phyloP scores from a whole-genome alignment of 2,797 vertebrate genomes.

The Gorsachius magnificus region DNA sequence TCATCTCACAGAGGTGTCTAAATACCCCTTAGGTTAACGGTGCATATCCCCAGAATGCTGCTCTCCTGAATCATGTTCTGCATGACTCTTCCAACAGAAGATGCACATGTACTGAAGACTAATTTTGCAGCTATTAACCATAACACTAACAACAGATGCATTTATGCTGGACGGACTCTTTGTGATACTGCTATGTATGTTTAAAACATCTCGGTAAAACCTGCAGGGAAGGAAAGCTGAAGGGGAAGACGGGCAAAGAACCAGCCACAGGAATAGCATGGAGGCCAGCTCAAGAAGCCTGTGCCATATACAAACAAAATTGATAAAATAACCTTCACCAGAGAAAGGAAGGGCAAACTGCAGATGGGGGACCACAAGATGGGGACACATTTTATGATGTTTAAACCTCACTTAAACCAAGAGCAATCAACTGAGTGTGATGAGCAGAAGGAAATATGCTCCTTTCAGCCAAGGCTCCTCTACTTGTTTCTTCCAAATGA shows the following conservation, averaged over 20 bases:
- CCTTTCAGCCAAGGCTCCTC: conserved; percentile 2
- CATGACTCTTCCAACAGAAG: not conserved
- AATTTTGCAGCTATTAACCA: not conserved
- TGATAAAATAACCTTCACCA: not conserved
- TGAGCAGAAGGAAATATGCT: conserved; percentile 2
- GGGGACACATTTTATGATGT: not conserved
- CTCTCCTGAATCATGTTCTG: not conserved
- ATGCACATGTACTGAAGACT: not conserved
- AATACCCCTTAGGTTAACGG: not conserved
- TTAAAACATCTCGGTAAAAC: not conserved
- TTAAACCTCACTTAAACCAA: not conserved
- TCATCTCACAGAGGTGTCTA: not conserved
- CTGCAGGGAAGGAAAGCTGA: not conserved
- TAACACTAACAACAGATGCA: rapidly evolving
- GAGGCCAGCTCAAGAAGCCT: not conserved
- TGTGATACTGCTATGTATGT: not conserved
- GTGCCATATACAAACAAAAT: rapidly evolving
- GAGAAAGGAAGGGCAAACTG: not conserved
- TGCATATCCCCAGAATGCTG: rapidly evolving
- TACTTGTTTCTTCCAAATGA: not conserved
- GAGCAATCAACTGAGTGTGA: not conserved
- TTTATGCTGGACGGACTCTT: not conserved
- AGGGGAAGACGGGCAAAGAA: not conserved
- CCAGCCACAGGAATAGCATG: not conserved
- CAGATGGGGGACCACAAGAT: conserved; percentile 5